Base-by-base conservation (phyloP, 1,140 invertebrate species). In the Fopius arisanus region DNA sequence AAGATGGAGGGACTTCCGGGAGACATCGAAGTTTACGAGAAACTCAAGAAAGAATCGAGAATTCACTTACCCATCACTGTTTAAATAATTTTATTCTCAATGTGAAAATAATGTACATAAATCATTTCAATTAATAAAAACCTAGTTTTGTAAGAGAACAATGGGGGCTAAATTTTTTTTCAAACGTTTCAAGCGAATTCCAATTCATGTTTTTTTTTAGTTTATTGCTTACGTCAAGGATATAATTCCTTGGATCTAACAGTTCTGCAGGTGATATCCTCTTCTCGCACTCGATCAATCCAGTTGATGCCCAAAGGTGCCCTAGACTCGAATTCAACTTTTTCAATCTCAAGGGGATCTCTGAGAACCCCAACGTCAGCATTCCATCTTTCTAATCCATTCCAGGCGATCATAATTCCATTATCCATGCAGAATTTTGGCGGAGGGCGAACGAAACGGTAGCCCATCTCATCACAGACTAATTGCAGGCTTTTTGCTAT, bases 331-430 rank as follows among this genome's bases (percentile, higher is more conserved):
- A 90, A 78, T 66, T 89, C 83, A 16, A 93, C 81, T n/a, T 83
- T 77, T 67, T 91, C 81, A 23, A 89, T 85, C 71, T 89, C 79
- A 29, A 80, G 82, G 66, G 86, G 86, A 78, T 91, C 83, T 29
- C 59, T 83, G 3, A 89, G 80, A 63, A 92, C 77, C 5, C 87
- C 90, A 16, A 75, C 74, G 41, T 89, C 79, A 23, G 82, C 73
- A 21, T 77, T 83, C 81, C 88, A 91, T 67, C 92, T 94, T 87
- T 98, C 97, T 37, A 97, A 88, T 7, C 96, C 97, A 91, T 98
- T 98, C 98, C 98, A 99, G 21, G 98, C 98, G 77, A 99, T 97
- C 98, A 99, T 99, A n/a, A 98, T 90, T 19, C 97, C 98, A 92
- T 99, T 99, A 85, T 99, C 98, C 3, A 95, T 97, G 82, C 98